Evolutionary conservation across 2,888 invertebrate genomes (phyloP).

Genomic region (Baronia brevicornis): DNA sequence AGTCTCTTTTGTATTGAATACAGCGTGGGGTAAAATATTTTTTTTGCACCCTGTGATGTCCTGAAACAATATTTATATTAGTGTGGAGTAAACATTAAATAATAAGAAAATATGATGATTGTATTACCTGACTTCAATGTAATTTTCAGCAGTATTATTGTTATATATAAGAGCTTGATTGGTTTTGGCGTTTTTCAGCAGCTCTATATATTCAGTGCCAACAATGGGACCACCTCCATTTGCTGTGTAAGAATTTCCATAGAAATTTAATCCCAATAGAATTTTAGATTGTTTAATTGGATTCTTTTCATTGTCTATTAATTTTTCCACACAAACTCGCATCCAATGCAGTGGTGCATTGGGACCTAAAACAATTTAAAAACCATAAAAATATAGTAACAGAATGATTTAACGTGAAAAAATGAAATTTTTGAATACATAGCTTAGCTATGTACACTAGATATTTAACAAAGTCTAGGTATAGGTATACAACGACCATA

Average conservation of each 20-base stretch:
- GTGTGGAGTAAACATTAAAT: slow-evolving; percentile 1
- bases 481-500: no score
- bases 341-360: slow-evolving; percentile 93
- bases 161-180: slow-evolving; percentile 84
- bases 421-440: background rate
- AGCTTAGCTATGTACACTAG: no score
- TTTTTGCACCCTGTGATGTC: slow-evolving; percentile 80
- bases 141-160: slow-evolving; percentile 86
- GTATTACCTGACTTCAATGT: slow-evolving; percentile 87
- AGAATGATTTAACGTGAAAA: background rate
- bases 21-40: slow-evolving; percentile 93
- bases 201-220: slow-evolving; percentile 84
- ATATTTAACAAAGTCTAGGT: no score
- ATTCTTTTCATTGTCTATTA: slow-evolving; percentile 78
- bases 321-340: slow-evolving; percentile 81
- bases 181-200: slow-evolving; percentile 82
- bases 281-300: slow-evolving; percentile 83
- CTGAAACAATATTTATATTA: slow-evolving; percentile 55
- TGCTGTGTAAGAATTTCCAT: slow-evolving; percentile 90
- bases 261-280: slow-evolving; percentile 93
- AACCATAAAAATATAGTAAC: background rate
- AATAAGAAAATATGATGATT: slow-evolving; percentile 12
- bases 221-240: slow-evolving; percentile 90
- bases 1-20: slow-evolving; percentile 88
- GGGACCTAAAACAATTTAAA: slow-evolving; percentile 76